phyloP scores from a whole-genome alignment of 1,140 invertebrate genomes.

The Cotesia glomerata region DNA sequence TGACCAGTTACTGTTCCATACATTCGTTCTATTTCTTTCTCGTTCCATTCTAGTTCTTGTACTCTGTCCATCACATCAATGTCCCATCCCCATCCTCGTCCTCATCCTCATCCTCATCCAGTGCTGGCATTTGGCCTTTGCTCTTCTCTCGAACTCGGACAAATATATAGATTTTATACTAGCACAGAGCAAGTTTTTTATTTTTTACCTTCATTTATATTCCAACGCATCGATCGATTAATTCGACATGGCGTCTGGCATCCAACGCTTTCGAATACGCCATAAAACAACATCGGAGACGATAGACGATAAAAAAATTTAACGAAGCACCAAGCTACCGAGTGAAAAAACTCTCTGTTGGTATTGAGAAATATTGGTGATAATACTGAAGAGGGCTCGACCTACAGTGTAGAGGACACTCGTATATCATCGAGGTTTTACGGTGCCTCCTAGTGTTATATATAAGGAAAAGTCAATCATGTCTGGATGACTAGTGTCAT shows the following conservation, averaged over 20 bases:
- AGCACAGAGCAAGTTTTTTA: background rate
- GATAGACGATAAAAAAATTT: background rate
- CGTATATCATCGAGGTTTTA: background rate
- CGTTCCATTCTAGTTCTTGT: too few relatives aligned
- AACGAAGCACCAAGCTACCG: background rate
- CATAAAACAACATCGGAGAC: background rate
- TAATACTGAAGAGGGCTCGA: background rate
- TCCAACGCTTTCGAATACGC: background rate
- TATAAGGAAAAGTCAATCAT: background rate
- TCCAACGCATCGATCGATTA: slow-evolving; percentile 16
- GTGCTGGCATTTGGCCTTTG: too few relatives aligned
- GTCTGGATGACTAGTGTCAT: background rate
- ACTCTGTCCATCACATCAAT: too few relatives aligned
- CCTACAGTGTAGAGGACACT: background rate
- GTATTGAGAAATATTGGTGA: background rate
- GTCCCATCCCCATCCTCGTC: too few relatives aligned
- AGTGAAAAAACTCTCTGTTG: background rate
- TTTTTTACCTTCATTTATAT: background rate
- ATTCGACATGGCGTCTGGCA: slow-evolving; percentile 11
- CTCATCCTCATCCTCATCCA: too few relatives aligned
- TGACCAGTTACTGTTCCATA: too few relatives aligned
- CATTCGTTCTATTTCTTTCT: too few relatives aligned
- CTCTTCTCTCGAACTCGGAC: background rate
- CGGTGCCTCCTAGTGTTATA: too few relatives aligned
- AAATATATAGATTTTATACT: background rate